Base-by-base conservation (phyloP, 2,888 invertebrate species). In the Allacma fusca region DNA sequence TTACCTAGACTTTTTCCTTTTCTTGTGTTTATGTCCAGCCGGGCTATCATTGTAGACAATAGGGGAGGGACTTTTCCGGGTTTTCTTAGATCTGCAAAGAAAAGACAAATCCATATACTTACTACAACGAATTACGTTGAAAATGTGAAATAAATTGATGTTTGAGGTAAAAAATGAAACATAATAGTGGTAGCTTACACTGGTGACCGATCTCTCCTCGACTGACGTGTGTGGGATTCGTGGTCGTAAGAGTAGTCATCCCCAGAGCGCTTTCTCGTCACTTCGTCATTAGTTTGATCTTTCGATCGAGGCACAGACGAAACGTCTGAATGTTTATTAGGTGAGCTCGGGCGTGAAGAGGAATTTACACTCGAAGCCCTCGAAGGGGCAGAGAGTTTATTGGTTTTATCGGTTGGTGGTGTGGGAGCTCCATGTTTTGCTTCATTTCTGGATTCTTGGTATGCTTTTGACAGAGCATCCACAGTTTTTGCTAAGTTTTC, bases 401-500 rank as follows among this genome's bases (percentile, higher is more conserved):
- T 59, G 7, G 59, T 59, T 59, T 59, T 59, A 21, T 24, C 21
- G 2, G 21, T 50, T 24, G 71, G 65, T 68, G 26, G 79, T 64
- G 75, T 71, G 59, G 81, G 75, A 13, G 64, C 44, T 1, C 40
- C 67, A 62, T 81, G 78, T 44, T 80, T 80, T 19, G 70, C 74
- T 84, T 89, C 90, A 5, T 88, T 87, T 83, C 91, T 89, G 0
- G 91, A 90, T 79, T 91, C 91, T 78, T 92, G 90, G 85, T 93
- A 93, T 59, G 90, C 89, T 84, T 91, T 91, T 80, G 91, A 90
- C 1, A 93, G 87, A 84, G 92, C 91, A 75, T 93, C 93, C 0
- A 94, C 92, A 71, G 91, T 90, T 68, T 90, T 91, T 84, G 94
- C 94, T 73, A 94, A 86, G 64, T 90, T 89, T 81, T 94, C 94